Evolutionary conservation across 2,797 vertebrate genomes (phyloP).

Genomic region (Enteromius thamalakanensis): DNA sequence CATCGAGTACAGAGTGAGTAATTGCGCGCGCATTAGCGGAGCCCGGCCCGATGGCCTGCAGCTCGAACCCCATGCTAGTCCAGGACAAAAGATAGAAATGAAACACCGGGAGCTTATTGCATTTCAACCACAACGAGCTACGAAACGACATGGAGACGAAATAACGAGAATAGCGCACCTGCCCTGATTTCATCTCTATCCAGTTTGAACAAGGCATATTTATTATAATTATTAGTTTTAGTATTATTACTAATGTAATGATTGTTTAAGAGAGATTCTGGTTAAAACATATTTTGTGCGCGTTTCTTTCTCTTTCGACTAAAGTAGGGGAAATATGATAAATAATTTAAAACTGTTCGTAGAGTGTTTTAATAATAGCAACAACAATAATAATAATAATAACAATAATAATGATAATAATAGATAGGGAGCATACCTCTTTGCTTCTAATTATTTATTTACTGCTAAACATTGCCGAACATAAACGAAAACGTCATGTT

Average conservation of each 20-base stretch:
- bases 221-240: constrained; percentile 62
- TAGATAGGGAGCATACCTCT: neutral
- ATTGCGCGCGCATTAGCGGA: constrained; percentile 85
- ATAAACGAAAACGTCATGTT: neutral
- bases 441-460: neutral
- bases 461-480: neutral
- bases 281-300: constrained; percentile 61
- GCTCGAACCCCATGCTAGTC: constrained; percentile 79
- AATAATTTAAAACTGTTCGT: neutral
- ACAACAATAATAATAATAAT: neutral
- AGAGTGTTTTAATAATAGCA: constrained; percentile 45
- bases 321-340: neutral
- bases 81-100: constrained; percentile 82
- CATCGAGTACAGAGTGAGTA: constrained; percentile 86
- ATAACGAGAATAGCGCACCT: constrained; percentile 66
- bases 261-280: neutral
- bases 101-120: constrained; percentile 83
- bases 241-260: neutral
- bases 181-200: constrained; percentile 55
- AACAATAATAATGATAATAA: neutral
- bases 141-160: constrained; percentile 73
- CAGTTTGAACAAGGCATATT: constrained; percentile 53
- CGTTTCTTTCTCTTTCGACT: neutral
- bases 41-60: constrained; percentile 82
- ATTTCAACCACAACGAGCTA: constrained; percentile 76